Percentiles rank a stretch among this genome's conserved stretches.
phyloP scores from a whole-genome alignment of 64 coral and sea anemone species.

The Montipora capricornis region DNA sequence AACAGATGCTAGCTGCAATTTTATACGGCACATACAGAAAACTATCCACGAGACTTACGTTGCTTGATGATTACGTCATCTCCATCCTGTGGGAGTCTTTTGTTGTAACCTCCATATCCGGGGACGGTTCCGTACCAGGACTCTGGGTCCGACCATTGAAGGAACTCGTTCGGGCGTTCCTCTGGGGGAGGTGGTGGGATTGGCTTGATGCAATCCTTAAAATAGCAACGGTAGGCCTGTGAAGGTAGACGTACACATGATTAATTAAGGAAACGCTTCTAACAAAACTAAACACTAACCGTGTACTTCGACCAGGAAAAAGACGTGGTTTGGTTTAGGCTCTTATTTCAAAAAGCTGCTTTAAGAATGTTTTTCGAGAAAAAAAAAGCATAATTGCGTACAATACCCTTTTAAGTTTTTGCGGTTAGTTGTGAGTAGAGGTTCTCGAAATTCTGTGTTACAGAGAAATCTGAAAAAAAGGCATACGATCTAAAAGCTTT shows the following conservation, averaged over 20 bases:
- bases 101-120: conserved; percentile 80
- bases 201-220: conserved; percentile 68
- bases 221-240: conserved; percentile 73
- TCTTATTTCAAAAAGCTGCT: too few relatives aligned
- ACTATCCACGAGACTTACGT: conserved; percentile 11
- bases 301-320: too few relatives aligned
- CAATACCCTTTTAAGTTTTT: too few relatives aligned
- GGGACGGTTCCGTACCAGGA: conserved; percentile 66
- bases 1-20: too few relatives aligned
- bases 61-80: conserved; percentile 82
- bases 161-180: conserved; percentile 54
- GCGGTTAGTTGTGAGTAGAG: too few relatives aligned
- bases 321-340: too few relatives aligned
- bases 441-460: too few relatives aligned
- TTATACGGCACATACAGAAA: too few relatives aligned
- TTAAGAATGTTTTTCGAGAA: too few relatives aligned
- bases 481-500: too few relatives aligned
- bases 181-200: conserved; percentile 73
- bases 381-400: too few relatives aligned
- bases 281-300: neutral
- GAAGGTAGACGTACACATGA: neutral
- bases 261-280: neutral
- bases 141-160: conserved; percentile 73
- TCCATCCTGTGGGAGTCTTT: conserved; percentile 57
- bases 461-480: too few relatives aligned